A percentile compares a stretch with the other conserved stretches of the same genome.
Conservation (phyloP, 2,113 vertebrate genomes). For the Calyptomena viridis region DNA sequence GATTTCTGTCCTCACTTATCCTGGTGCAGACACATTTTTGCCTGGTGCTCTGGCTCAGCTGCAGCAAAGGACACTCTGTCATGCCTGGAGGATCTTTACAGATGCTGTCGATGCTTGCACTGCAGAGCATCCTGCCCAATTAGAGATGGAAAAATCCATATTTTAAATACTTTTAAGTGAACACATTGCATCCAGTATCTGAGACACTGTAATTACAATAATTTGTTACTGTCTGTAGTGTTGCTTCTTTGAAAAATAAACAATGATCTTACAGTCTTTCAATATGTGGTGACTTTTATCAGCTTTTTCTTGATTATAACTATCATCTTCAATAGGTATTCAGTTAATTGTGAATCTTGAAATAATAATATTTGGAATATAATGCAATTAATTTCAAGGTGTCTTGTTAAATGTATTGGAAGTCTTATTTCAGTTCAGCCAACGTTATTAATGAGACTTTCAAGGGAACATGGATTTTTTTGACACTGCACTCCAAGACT, state of each 20-base stretch:
- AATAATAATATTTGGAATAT: neutral
- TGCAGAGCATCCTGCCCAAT: neutral
- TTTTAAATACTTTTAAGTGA: neutral
- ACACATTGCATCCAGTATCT: neutral
- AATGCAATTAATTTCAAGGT: neutral
- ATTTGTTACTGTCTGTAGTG: neutral
- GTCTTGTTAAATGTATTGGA: neutral
- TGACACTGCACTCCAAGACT: neutral
- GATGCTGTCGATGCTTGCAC: neutral
- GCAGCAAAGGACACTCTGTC: neutral
- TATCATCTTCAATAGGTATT: neutral
- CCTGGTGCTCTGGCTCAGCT: neutral
- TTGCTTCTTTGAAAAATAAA: neutral
- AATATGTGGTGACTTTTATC: neutral
- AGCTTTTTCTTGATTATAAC: neutral
- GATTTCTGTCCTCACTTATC: neutral
- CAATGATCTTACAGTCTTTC: neutral
- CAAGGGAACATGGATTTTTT: neutral
- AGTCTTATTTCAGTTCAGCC: neutral
- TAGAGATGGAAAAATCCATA: neutral
- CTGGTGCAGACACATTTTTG: neutral
- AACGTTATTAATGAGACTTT: neutral
- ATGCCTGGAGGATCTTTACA: rapidly evolving
- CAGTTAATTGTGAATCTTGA: neutral
- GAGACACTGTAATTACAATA: neutral